These are phyloP conservation scores for Rhabditoides inermis DNA, from an alignment of 2,888 invertebrate species.

Conservation along the genomic window DNA sequence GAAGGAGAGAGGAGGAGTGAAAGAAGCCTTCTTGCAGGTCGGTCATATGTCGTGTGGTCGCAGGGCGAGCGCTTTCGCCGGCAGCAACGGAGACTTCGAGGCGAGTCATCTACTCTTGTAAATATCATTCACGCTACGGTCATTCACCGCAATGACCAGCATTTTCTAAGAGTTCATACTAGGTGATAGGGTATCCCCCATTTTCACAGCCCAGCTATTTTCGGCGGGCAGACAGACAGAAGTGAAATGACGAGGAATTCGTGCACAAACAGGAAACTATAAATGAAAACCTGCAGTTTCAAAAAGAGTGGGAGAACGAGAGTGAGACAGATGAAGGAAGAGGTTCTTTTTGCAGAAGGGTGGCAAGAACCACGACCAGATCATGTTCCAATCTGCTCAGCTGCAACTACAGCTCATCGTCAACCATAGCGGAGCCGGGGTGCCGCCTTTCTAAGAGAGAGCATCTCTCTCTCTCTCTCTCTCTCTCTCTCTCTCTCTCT, in stretches of 20 bases:
- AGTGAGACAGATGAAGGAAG: no score
- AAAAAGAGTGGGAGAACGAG: not conserved
- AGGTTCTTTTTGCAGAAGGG: slow-evolving; percentile 33
- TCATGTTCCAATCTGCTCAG: slow-evolving; percentile 35
- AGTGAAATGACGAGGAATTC: not conserved
- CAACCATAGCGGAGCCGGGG: slow-evolving; percentile 8
- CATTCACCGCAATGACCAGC: no score
- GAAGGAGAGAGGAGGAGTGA: slow-evolving; percentile 1
- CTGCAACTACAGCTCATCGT: slow-evolving; percentile 37
- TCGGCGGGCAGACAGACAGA: not conserved
- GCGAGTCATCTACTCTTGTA: slow-evolving; percentile 7
- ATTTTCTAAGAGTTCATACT: no score
- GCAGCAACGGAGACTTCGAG: slow-evolving; percentile 29
- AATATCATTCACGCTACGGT: no score
- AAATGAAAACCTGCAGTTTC: no score
- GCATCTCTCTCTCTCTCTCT: slow-evolving; percentile 7
- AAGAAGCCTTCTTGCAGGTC: not conserved
- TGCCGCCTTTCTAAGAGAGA: slow-evolving; percentile 4
- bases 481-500: slow-evolving; percentile 11
- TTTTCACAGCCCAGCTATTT: not conserved
- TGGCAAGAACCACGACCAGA: slow-evolving; percentile 45
- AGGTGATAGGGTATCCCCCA: no score
- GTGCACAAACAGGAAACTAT: no score
- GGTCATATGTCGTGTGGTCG: slow-evolving; percentile 29
- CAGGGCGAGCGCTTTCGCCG: slow-evolving; percentile 33